Evolutionary conservation across 2,888 invertebrate species (phyloP).

Genomic region (Pseudoips prasinana): DNA sequence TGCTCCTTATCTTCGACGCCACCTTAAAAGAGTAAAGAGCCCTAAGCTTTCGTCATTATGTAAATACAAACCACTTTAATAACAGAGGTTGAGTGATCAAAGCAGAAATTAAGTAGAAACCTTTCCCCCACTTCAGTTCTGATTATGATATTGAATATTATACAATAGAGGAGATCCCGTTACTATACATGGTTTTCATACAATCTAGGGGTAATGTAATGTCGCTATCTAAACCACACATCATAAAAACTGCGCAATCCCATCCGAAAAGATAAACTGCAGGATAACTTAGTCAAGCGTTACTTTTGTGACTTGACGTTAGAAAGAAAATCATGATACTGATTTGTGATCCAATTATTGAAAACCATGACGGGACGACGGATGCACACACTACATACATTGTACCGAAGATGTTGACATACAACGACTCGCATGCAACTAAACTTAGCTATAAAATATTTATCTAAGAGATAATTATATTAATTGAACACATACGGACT

Average conservation of each 20-base stretch:
- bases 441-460: constrained; percentile 37
- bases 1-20: constrained; percentile 10
- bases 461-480: constrained; percentile 45
- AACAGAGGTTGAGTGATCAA: not conserved
- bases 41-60: too few species aligned
- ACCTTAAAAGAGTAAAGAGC: constrained; percentile 5
- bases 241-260: constrained; percentile 16
- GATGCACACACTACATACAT: constrained; percentile 17
- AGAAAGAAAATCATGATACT: constrained; percentile 6
- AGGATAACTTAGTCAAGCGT: constrained; percentile 22
- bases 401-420: constrained; percentile 16
- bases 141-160: constrained; percentile 17
- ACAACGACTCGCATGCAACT: constrained; percentile 33
- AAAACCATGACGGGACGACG: constrained; percentile 43
- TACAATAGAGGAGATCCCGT: constrained; percentile 24
- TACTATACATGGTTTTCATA: constrained; percentile 30
- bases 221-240: constrained; percentile 22
- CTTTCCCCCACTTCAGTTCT: constrained; percentile 18
- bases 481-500: constrained; percentile 71
- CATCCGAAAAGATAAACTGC: constrained; percentile 25
- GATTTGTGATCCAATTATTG: constrained; percentile 23
- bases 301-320: constrained; percentile 20
- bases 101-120: constrained; percentile 9
- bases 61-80: too few species aligned
- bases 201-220: constrained; percentile 17